A percentile compares a stretch with the other conserved stretches of the same genome.
Evolutionary conservation across 1,140 invertebrate genomes (phyloP).

Genomic region (Atta colombica): DNA sequence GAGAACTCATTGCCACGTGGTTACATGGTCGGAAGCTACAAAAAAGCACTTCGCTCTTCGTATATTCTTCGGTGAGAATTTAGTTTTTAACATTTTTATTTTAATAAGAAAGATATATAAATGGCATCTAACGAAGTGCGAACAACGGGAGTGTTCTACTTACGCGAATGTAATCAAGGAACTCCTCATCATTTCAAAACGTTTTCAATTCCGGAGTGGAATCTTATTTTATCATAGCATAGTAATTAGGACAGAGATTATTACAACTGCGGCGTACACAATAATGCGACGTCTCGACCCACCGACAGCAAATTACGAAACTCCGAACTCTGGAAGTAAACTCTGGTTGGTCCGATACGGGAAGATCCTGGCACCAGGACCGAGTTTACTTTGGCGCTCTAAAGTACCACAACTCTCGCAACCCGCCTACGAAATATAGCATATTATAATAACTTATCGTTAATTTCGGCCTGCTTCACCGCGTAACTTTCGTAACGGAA

Average conservation of each 20-base stretch:
- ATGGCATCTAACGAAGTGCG: slow-evolving; percentile 21
- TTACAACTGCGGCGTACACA: slow-evolving; percentile 59
- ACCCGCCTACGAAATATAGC: slow-evolving; percentile 55
- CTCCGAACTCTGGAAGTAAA: slow-evolving; percentile 59
- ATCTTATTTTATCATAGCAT: slow-evolving; percentile 29
- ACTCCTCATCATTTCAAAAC: background rate
- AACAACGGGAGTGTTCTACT: background rate
- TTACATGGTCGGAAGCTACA: slow-evolving; percentile 11
- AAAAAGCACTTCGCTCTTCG: slow-evolving; percentile 5
- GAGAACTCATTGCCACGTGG: background rate
- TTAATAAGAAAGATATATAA: slow-evolving; percentile 21
- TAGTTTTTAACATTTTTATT: slow-evolving; percentile 30
- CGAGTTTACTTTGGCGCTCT: slow-evolving; percentile 59
- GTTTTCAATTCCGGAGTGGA: slow-evolving; percentile 17
- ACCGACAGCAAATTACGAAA: slow-evolving; percentile 61
- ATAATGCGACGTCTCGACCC: slow-evolving; percentile 59
- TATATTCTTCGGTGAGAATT: slow-evolving; percentile 10
- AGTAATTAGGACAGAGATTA: slow-evolving; percentile 61
- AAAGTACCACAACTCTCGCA: slow-evolving; percentile 62
- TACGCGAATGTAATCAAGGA: slow-evolving; percentile 19
- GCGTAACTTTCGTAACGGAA: slow-evolving; percentile 41
- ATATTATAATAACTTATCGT: slow-evolving; percentile 66
- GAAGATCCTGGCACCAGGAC: slow-evolving; percentile 47
- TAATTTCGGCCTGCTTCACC: slow-evolving; percentile 40
- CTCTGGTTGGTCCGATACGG: slow-evolving; percentile 60